Evolutionary conservation across 2,113 vertebrate genomes (phyloP).

Genomic region (Heptranchias perlo): DNA sequence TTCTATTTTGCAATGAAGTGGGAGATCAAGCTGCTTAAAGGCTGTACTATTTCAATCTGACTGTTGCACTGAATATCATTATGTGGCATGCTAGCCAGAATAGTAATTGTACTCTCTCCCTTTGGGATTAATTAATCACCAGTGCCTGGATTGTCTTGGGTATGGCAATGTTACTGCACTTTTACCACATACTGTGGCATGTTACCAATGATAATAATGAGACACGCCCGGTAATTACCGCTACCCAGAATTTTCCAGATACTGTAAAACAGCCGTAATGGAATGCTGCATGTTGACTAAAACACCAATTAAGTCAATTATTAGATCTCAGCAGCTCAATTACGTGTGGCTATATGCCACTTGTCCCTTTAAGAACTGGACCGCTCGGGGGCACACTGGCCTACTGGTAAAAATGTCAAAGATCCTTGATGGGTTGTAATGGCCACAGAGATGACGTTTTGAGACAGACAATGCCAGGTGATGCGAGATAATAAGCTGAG

Average conservation of each 20-base stretch:
- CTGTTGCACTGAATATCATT: background rate
- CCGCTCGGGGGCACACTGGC: background rate
- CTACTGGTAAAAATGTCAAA: background rate
- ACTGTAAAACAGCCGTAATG: background rate
- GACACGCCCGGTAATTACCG: background rate
- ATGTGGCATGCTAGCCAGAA: background rate
- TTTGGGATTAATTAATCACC: conserved; percentile 3
- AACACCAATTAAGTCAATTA: conserved; percentile 25
- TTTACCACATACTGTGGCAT: conserved; percentile 18
- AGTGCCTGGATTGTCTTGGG: background rate
- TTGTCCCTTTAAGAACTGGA: too few relatives aligned
- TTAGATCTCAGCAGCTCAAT: background rate
- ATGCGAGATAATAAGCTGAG: background rate
- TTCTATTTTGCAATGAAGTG: background rate
- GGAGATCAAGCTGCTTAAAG: background rate
- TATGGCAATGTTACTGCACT: conserved; percentile 16
- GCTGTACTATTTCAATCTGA: background rate
- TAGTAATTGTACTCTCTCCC: background rate
- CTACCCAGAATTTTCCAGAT: background rate
- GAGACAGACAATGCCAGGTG: too few relatives aligned
- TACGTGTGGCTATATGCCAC: too few relatives aligned
- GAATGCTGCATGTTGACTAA: background rate
- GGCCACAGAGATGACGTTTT: background rate
- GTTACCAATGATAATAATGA: background rate
- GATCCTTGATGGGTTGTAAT: background rate